Evolutionary conservation across 2,888 invertebrate species (phyloP).

Genomic region (Drosophila formosana): DNA sequence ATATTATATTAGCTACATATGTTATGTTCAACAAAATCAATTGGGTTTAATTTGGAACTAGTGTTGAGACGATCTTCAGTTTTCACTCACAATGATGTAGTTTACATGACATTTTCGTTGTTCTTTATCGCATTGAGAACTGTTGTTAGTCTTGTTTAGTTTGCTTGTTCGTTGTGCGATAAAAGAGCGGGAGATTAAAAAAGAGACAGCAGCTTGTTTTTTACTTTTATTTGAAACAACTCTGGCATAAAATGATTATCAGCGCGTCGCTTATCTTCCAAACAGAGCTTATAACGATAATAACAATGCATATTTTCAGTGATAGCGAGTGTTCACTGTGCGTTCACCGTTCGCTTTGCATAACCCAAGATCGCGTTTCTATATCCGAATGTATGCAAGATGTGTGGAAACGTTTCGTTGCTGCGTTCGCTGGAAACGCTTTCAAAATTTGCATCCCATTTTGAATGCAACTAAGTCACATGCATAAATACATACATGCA

Average conservation of each 20-base stretch:
- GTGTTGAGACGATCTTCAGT: too few relatives aligned
- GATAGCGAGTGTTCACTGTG: constrained; percentile 1
- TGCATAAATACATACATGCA: constrained; percentile 17
- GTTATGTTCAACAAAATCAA: too few relatives aligned
- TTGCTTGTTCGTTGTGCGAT: background rate
- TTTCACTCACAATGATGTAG: background rate
- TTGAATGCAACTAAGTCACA: constrained; percentile 23
- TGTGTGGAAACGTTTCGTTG: constrained; percentile 7
- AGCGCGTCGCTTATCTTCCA: too few relatives aligned
- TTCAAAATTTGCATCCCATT: constrained; percentile 26
- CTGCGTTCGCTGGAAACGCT: background rate
- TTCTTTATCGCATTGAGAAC: too few relatives aligned
- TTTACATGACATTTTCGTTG: background rate
- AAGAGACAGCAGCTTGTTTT: background rate
- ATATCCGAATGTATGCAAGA: constrained; percentile 5
- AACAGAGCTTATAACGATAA: too few relatives aligned
- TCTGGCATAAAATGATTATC: too few relatives aligned
- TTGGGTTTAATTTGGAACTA: too few relatives aligned
- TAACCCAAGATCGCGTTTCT: constrained; percentile 15
- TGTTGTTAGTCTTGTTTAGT: too few relatives aligned
- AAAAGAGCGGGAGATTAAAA: constrained; percentile 1
- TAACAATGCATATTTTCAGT: too few relatives aligned
- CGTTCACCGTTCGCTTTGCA: background rate
- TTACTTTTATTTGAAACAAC: too few relatives aligned
- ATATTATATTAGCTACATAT: too few relatives aligned